A percentile compares a stretch with the other conserved stretches of the same genome.
Evolutionary conservation across 2,888 invertebrate species (phyloP).

Genomic region (Eilema sororculum): DNA sequence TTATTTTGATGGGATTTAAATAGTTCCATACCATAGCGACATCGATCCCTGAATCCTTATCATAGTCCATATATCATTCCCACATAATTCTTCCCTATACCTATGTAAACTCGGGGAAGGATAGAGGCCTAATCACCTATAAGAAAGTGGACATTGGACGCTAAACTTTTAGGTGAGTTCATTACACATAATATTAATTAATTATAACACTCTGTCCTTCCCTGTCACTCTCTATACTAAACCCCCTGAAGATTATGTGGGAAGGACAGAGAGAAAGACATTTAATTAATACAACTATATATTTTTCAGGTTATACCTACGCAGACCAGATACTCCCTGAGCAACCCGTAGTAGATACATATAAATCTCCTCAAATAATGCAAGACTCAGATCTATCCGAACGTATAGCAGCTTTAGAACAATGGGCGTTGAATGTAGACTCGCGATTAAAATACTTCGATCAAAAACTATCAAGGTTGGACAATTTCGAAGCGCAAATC

Average conservation of each 20-base stretch:
- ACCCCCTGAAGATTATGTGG: slow-evolving; percentile 65
- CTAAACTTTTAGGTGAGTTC: slow-evolving; percentile 85
- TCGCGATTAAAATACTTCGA: slow-evolving; percentile 86
- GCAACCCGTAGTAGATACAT: slow-evolving; percentile 62
- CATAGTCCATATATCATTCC: slow-evolving; percentile 43
- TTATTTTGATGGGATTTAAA: not conserved
- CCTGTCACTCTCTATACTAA: slow-evolving; percentile 70
- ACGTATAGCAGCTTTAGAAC: slow-evolving; percentile 76
- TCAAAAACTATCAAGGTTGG: slow-evolving; percentile 82
- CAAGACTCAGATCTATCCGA: slow-evolving; percentile 71
- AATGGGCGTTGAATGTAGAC: slow-evolving; percentile 83
- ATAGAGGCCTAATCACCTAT: slow-evolving; percentile 84
- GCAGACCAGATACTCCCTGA: slow-evolving; percentile 59
- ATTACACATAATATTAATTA: slow-evolving; percentile 61
- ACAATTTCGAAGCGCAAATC: slow-evolving; percentile 78
- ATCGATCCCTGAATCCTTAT: not conserved
- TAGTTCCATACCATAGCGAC: not conserved
- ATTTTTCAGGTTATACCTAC: slow-evolving; percentile 73
- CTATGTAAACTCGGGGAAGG: slow-evolving; percentile 75
- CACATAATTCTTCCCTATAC: slow-evolving; percentile 75
- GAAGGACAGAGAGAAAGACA: slow-evolving; percentile 77
- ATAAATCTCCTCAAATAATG: slow-evolving; percentile 68
- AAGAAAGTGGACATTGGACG: slow-evolving; percentile 79
- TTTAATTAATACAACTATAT: slow-evolving; percentile 6
- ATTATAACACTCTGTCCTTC: slow-evolving; percentile 88